Conservation (phyloP, 2,797 vertebrate species). For the Paratrypauchen microcephalus region DNA sequence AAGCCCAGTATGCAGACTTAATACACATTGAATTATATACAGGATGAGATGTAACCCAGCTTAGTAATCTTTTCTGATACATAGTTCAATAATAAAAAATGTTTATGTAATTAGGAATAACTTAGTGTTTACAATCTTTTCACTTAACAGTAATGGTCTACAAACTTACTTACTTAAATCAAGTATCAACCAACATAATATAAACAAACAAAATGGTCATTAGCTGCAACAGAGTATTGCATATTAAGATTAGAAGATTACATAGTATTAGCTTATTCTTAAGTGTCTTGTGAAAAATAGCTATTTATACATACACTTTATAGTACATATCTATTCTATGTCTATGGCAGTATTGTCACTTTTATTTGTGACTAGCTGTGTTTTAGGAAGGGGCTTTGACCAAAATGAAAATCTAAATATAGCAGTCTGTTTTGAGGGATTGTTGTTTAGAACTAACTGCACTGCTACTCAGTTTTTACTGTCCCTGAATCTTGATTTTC, state of each 20-base stretch:
- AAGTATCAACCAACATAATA: not conserved
- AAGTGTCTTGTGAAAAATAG: slow-evolving; percentile 10
- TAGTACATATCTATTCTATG: not conserved
- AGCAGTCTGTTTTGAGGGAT: not conserved
- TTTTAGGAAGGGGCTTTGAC: not conserved
- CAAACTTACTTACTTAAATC: slow-evolving; percentile 2
- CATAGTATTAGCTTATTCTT: slow-evolving; percentile 2
- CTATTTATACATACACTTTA: not conserved
- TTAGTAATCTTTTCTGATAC: slow-evolving; percentile 23
- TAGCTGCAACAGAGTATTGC: not conserved
- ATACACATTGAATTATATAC: slow-evolving; percentile 37
- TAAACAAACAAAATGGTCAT: not conserved
- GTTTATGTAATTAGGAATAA: slow-evolving; percentile 13
- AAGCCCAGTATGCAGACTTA: slow-evolving; percentile 13
- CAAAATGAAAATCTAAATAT: too few species aligned
- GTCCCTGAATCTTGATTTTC: not conserved
- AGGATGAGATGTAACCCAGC: slow-evolving; percentile 34
- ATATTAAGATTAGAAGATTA: not conserved
- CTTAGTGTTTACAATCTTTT: slow-evolving; percentile 15
- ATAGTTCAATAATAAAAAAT: slow-evolving; percentile 11
- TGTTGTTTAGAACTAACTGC: slow-evolving; percentile 5
- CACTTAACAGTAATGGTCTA: not conserved
- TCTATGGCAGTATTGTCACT: not conserved
- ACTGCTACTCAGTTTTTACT: slow-evolving; percentile 5
- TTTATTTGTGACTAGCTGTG: not conserved